A percentile compares a stretch with the other conserved stretches of the same genome.
These are phyloP conservation scores for Erynnis tages DNA, from an alignment of 2,888 invertebrate genomes.

Conservation along the genomic window DNA sequence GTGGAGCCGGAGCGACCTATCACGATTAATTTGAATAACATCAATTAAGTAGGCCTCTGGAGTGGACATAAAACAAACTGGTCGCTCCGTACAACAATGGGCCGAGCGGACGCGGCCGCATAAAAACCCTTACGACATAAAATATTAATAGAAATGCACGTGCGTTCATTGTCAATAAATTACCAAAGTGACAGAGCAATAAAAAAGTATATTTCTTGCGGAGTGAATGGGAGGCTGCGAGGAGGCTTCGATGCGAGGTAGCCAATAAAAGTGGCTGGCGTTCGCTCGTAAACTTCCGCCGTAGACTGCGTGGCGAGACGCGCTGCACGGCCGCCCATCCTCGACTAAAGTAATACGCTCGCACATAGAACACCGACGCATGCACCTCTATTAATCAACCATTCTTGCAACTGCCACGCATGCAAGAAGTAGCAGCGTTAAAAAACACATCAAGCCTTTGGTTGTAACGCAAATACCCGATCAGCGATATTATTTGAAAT, in stretches of 20 bases:
- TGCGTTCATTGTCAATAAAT: constrained; percentile 81
- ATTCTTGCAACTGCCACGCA: neutral
- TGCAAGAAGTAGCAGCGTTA: too few species aligned
- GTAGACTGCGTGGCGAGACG: constrained; percentile 80
- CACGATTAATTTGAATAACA: constrained; percentile 52
- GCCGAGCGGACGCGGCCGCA: constrained; percentile 51
- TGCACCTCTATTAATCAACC: neutral
- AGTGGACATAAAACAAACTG: constrained; percentile 69
- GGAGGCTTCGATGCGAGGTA: constrained; percentile 77
- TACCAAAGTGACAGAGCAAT: constrained; percentile 79
- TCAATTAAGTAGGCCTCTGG: constrained; percentile 60
- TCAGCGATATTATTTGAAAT: constrained; percentile 44
- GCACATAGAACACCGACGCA: constrained; percentile 25
- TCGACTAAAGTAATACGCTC: constrained; percentile 40
- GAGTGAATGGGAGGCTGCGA: constrained; percentile 78
- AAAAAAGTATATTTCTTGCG: constrained; percentile 78
- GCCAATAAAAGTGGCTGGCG: constrained; percentile 79
- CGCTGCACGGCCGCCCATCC: constrained; percentile 48
- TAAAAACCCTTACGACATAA: constrained; percentile 76
- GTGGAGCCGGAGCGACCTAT: constrained; percentile 42
- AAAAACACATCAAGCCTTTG: neutral
- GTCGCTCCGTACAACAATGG: constrained; percentile 61
- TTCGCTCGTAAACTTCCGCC: constrained; percentile 70
- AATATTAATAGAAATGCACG: constrained; percentile 82
- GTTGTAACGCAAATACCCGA: constrained; percentile 23